Base-by-base conservation (phyloP, 2,888 invertebrate species). In the Volucella inflata region DNA sequence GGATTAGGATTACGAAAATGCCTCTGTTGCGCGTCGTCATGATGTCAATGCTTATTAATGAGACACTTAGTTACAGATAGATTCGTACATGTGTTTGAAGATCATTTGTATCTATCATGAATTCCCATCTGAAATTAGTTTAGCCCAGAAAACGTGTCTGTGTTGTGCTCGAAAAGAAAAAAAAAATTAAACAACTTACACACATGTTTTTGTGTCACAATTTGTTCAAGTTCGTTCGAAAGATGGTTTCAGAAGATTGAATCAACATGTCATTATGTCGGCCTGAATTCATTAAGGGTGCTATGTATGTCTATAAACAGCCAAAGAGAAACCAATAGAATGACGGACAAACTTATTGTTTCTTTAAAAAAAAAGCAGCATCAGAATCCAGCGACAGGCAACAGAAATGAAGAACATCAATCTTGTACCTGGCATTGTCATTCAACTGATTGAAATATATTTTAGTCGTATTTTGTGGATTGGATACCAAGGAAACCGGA, bases 361-460 rank as follows among this genome's bases (percentile, higher is more conserved):
- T 30, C 16, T 51, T 30, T 8, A 30, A 46, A 75, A 17, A 11
- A 44, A 4, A 12, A 42, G 57, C 10, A n/a, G 57, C 8, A 8
- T 11, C 44, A n/a, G 3, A 14, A 9, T 8, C 8, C 10, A 2
- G 17, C 16, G 30, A 75, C 10, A 46, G 64, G 2, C 57, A 68
- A 16, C 10, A 30, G 42, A 38, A 75, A 17, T 30, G 62, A 59
- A 50, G 46, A 48, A 76, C 59, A 76, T 59, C 51, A 79, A 72
- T 65, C 72, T 72, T 65, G 65, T 80, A 80, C 80, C 74, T 80
- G 79, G 53, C 53, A 44, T 46, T 72, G 65, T 80, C 80, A 62
- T 74, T 74, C 51, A 74, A 40, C 38, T 55, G 60, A 71, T 79
- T 48, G 65, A 30, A 42, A 65, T 75, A 21, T 38, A 53, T 74